phyloP scores from a whole-genome alignment of 2,888 invertebrate species.

The Erannis defoliaria region DNA sequence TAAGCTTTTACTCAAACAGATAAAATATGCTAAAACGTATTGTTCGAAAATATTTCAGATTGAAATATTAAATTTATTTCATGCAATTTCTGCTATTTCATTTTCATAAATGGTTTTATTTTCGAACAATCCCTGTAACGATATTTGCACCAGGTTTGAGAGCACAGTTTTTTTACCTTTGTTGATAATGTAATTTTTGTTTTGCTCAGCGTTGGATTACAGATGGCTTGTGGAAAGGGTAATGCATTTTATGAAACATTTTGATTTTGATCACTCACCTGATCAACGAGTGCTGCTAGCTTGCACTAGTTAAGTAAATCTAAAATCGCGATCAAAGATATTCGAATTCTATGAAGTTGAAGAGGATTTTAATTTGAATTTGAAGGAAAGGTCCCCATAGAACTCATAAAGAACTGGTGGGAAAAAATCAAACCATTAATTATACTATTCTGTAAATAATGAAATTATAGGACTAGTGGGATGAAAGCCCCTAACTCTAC shows the following conservation, averaged over 20 bases:
- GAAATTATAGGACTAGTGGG: too few relatives aligned
- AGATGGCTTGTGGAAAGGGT: conserved; percentile 80
- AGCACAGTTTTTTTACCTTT: conserved; percentile 50
- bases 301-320: too few relatives aligned
- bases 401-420: too few relatives aligned
- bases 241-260: conserved; percentile 52
- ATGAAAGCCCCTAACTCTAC: too few relatives aligned
- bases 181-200: conserved; percentile 66
- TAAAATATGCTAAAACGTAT: conserved; percentile 3
- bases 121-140: conserved; percentile 28
- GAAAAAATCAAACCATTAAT: too few relatives aligned
- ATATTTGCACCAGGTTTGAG: conserved; percentile 28
- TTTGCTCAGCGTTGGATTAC: conserved; percentile 82
- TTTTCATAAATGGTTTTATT: conserved; percentile 20
- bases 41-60: conserved; percentile 18
- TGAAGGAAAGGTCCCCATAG: too few relatives aligned
- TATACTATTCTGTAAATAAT: too few relatives aligned
- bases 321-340: too few relatives aligned
- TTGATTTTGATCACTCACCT: conserved; percentile 18
- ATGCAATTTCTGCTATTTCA: conserved; percentile 2
- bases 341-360: too few relatives aligned
- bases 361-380: too few relatives aligned
- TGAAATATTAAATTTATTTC: conserved; percentile 5
- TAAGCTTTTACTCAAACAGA: conserved; percentile 12
- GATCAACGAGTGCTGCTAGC: neutral